phyloP scores from a whole-genome alignment of 1,140 invertebrate species.

The Drosophila sp. region DNA sequence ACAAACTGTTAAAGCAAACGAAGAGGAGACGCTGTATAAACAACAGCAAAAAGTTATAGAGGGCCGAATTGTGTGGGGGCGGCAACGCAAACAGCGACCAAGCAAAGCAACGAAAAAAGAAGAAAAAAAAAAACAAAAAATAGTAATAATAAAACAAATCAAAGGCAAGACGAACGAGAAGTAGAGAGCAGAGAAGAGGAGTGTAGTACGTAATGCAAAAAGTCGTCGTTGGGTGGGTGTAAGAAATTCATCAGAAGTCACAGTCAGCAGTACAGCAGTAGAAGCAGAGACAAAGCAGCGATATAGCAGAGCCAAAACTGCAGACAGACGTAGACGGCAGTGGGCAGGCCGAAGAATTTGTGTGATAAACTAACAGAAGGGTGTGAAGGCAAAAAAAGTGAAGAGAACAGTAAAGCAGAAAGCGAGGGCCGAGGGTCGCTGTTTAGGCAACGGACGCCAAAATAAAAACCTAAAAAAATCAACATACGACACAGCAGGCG shows the following conservation, averaged over 20 bases:
- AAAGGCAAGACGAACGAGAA: slow-evolving; percentile 13
- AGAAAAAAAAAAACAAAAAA: slow-evolving; percentile 18
- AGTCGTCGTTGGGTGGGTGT: slow-evolving; percentile 71
- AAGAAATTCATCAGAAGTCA: slow-evolving; percentile 69
- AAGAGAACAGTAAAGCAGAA: slow-evolving; percentile 45
- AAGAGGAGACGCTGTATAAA: slow-evolving; percentile 54
- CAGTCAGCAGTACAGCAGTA: slow-evolving; percentile 17
- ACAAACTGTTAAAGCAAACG: slow-evolving; percentile 49
- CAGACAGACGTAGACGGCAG: slow-evolving; percentile 33
- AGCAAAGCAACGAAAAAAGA: too few species aligned
- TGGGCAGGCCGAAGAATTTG: slow-evolving; percentile 50
- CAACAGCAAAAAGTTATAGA: slow-evolving; percentile 56
- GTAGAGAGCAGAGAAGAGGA: background rate
- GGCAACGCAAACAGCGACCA: slow-evolving; percentile 41
- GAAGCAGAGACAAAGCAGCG: background rate
- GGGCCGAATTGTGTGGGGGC: slow-evolving; percentile 67
- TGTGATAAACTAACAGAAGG: slow-evolving; percentile 58
- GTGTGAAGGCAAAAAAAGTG: slow-evolving; percentile 49
- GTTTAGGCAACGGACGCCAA: slow-evolving; percentile 62
- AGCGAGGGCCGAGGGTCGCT: slow-evolving; percentile 33
- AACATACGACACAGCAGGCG: slow-evolving; percentile 75
- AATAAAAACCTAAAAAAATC: slow-evolving; percentile 75
- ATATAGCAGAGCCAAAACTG: slow-evolving; percentile 37
- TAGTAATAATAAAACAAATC: slow-evolving; percentile 4
- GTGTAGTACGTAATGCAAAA: slow-evolving; percentile 64